Evolutionary conservation across 2,113 vertebrate species (phyloP), one percentile per base, ranked within the genome.

Genomic region (Oceanites oceanicus): DNA sequence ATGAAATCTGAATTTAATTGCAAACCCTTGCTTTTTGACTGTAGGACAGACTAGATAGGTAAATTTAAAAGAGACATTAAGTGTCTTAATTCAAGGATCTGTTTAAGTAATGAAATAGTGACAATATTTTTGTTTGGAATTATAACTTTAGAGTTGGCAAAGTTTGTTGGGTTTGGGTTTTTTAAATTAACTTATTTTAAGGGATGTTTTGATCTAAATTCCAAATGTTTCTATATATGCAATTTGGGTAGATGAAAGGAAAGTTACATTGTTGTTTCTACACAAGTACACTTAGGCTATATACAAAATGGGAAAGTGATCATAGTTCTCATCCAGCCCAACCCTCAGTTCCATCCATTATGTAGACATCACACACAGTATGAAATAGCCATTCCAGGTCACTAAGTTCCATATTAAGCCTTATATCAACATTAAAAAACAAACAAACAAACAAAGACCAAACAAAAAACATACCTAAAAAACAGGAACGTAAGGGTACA

Each of bases 401-500:
- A 13, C 27, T 20, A 74, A 63, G 14, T 79, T 84, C 21, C 15
- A 10, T 40, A 70, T 42, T 56, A 75, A 84, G 49, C 38, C 11
- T 74, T 44, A 23, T 10, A 62, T 47, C 6, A 62, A 19, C 45
- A 50, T 18, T 18, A 6, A n/a, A 44, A 79, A 77, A 40, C n/a
- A n/a, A n/a, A n/a, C n/a, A 38, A 38, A 38, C 8, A 38, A 38
- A 38, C 8, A 38, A 38, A 38, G 10, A 38, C 38, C 38, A 38
- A 38, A 38, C 38, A 65, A 6, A 9, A 45, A 80, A 40, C 14
- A n/a, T n/a, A n/a, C 17, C 19, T 21, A 52, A 86, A 66, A 55
- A 40, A 1, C 0, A 23, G 78, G 56, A 49, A 4, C 2, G 0
- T 50, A 7, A 59, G 32, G 32, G 30, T 44, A 5, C 8, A 59